Evolutionary conservation across 2,797 vertebrate species (phyloP).

Genomic region (Ceryle rudis): DNA sequence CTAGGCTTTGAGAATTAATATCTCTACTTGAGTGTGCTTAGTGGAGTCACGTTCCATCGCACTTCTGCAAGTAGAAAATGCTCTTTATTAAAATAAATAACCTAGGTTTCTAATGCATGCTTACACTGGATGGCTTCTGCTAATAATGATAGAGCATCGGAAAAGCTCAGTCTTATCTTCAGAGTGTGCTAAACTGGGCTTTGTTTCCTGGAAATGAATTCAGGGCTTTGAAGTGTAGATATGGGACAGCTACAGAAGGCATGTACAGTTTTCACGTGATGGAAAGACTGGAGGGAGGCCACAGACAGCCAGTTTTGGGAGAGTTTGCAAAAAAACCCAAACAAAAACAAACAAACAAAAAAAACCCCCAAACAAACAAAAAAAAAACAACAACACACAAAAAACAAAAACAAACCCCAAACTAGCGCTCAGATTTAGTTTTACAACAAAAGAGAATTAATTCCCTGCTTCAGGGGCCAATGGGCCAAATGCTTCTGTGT

Average conservation of each 20-base stretch:
- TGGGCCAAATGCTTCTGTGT: background rate
- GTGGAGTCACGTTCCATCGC: background rate
- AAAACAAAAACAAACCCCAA: too few relatives aligned
- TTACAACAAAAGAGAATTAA: background rate
- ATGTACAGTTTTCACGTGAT: rapidly evolving
- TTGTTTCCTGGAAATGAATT: background rate
- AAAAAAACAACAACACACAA: too few relatives aligned
- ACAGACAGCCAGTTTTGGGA: background rate
- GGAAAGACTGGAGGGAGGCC: background rate
- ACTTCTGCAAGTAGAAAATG: background rate
- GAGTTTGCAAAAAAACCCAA: background rate
- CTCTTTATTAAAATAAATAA: background rate
- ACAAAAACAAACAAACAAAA: too few relatives aligned
- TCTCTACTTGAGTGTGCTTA: background rate
- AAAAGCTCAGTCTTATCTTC: background rate
- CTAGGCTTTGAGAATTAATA: background rate
- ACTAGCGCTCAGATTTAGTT: background rate
- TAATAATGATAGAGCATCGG: background rate
- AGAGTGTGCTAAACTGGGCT: background rate
- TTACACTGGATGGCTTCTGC: background rate
- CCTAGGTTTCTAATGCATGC: background rate
- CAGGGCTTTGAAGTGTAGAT: background rate
- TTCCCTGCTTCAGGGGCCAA: background rate
- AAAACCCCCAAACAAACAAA: too few relatives aligned
- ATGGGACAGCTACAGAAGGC: background rate